phyloP scores from a whole-genome alignment of 2,888 invertebrate genomes.

The Fragum sueziense region DNA sequence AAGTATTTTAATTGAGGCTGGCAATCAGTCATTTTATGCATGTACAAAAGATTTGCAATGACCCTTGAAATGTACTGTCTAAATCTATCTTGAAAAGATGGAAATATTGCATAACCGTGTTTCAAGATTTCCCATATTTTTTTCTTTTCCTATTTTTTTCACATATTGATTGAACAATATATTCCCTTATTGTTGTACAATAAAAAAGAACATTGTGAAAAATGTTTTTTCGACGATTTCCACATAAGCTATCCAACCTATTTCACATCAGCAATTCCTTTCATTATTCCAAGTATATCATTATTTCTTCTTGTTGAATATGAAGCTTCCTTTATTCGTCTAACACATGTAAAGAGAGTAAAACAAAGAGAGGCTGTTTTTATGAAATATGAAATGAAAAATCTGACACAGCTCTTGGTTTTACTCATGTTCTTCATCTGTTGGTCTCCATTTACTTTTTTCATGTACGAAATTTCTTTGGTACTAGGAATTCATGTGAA shows the following conservation, averaged over 20 bases:
- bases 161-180: not conserved
- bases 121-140: too few relatives aligned
- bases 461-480: too few relatives aligned
- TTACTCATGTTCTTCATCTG: not conserved
- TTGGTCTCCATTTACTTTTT: not conserved
- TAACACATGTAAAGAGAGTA: not conserved
- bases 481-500: too few relatives aligned
- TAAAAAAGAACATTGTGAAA: not conserved
- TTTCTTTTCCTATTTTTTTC: too few relatives aligned
- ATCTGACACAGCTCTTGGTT: not conserved
- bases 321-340: slow-evolving; percentile 2
- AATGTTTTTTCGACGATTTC: not conserved
- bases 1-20: too few relatives aligned
- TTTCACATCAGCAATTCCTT: not conserved
- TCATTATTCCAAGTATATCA: not conserved
- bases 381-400: not conserved
- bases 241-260: not conserved
- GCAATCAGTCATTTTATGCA: too few relatives aligned
- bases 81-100: too few relatives aligned
- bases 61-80: too few relatives aligned
- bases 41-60: too few relatives aligned
- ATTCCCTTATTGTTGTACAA: not conserved
- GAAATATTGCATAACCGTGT: too few relatives aligned
- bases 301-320: not conserved
- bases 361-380: not conserved